Conservation (phyloP, 92 coral and sea anemone species). For the Heteractis magnifica region DNA sequence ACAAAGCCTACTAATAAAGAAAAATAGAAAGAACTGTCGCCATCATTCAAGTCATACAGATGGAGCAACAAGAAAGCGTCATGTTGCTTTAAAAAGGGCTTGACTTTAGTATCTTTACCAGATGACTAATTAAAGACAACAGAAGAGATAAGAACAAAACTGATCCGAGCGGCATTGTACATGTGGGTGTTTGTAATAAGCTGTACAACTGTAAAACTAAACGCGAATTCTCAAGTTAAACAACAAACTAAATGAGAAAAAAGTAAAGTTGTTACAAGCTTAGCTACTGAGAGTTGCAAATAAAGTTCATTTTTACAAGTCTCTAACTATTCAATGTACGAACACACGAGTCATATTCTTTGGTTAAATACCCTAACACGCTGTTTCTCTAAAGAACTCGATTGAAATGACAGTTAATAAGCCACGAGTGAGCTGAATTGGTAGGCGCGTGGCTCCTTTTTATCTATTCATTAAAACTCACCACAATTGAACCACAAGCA, state of each 20-base stretch:
- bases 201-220: background rate
- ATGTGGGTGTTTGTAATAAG: background rate
- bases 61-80: background rate
- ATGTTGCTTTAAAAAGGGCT: background rate
- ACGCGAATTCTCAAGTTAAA: background rate
- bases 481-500: background rate
- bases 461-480: background rate
- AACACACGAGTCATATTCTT: background rate
- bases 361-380: background rate
- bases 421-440: background rate
- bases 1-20: background rate
- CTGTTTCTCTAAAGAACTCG: background rate
- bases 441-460: slow-evolving; percentile 2
- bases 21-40: background rate
- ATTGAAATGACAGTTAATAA: background rate
- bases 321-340: background rate
- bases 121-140: background rate
- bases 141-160: slow-evolving; percentile 1
- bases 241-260: background rate
- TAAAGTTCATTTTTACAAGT: too few species aligned
- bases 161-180: background rate
- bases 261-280: background rate
- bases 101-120: background rate
- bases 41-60: background rate
- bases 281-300: too few species aligned